Base-by-base conservation (phyloP, 2,113 vertebrate species). In the Chionis minor region DNA sequence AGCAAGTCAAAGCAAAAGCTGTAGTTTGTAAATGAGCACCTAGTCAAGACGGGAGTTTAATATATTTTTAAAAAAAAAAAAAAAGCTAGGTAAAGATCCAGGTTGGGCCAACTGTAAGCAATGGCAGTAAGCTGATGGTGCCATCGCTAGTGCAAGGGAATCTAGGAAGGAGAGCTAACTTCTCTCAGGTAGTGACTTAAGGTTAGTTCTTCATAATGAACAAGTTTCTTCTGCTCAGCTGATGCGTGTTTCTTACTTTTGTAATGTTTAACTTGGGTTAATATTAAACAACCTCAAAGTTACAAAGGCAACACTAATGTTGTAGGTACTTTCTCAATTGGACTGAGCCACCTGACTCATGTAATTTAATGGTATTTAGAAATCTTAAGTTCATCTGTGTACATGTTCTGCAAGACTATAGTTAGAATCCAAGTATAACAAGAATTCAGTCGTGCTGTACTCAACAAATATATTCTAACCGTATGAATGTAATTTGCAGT, bases 101-200 rank as follows among this genome's bases (percentile, higher is more conserved):
- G 0, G 6, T 15, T 58, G 10, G n/a, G 6, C 28, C 35, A 72
- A 0, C 33, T 67, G 3, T 59, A 18, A 63, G 58, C 30, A 61
- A 0, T 45, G 56, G 8, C 33, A 58, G 33, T 28, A 61, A 73
- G 14, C 18, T 87, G 24, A 20, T 63, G 38, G 7, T 90, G 47
- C 35, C 23, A 23, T 22, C 56, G 17, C 2, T 4, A 58, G 61
- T 54, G 17, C 52, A 63, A 40, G 30, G 54, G 58, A 8, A 55
- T 83, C 5, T 75, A 33, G 65, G 54, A 63, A 78, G 45, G 40
- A 33, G 20, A 32, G 30, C 26, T 45, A 30, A 1, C 45, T 59
- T 75, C 32, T 79, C 23, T 56, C 23, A n/a, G 28, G 9, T 92
- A 52, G 38, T 78, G 17, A 33, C 24, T 78, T 78, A 5, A 35